Percentiles rank a stretch among this genome's conserved stretches.
These are phyloP conservation scores for Tolypeutes matacus DNA, from an alignment of 2,797 vertebrate species.

Conservation along the genomic window DNA sequence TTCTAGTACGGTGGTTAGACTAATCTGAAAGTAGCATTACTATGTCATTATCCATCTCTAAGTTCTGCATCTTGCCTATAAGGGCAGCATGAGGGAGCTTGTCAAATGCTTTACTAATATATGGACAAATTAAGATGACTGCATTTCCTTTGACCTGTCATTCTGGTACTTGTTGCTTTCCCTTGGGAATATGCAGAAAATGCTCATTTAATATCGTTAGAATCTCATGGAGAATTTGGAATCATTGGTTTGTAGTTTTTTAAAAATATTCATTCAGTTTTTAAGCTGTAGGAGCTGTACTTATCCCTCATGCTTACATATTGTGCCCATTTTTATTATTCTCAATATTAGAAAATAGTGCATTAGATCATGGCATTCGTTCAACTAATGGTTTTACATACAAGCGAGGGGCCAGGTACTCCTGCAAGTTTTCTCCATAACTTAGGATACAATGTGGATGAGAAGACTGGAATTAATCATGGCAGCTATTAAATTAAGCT, in stretches of 20 bases:
- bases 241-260: neutral
- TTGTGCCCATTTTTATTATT: conserved; percentile 18
- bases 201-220: conserved; percentile 37
- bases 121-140: neutral
- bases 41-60: neutral
- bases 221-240: conserved; percentile 27
- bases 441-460: conserved; percentile 30
- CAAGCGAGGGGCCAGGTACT: neutral
- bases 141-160: neutral
- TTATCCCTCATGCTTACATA: neutral
- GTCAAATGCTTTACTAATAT: conserved; percentile 6
- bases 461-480: conserved; percentile 56
- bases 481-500: conserved; percentile 24
- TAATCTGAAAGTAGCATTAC: neutral
- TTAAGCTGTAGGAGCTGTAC: neutral
- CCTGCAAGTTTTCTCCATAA: conserved; percentile 38
- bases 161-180: neutral
- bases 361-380: neutral
- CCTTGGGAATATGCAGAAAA: neutral
- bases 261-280: neutral
- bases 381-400: neutral
- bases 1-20: neutral
- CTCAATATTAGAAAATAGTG: neutral
- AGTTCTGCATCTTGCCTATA: neutral
- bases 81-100: neutral